Conservation (phyloP, 2,888 invertebrate species). For the Caenorhabditis parvicauda region DNA sequence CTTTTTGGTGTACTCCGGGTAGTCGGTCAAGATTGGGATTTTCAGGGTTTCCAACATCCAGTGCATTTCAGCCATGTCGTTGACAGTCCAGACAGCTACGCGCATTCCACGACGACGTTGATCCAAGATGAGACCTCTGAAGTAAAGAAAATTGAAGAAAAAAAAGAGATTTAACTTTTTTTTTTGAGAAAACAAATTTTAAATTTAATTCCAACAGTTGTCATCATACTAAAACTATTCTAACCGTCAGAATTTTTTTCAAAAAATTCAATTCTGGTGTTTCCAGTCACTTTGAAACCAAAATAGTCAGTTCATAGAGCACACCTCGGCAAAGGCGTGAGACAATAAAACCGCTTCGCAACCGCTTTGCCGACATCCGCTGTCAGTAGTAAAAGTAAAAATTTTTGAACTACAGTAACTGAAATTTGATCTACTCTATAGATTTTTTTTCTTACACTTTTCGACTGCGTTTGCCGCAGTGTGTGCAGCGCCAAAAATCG, state of each 20-base stretch:
- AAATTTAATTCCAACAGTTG: too few relatives aligned
- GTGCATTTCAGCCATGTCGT: conserved; percentile 55
- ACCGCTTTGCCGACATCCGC: too few relatives aligned
- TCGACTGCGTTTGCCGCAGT: too few relatives aligned
- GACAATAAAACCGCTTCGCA: too few relatives aligned
- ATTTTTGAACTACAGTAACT: too few relatives aligned
- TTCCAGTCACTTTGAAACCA: not conserved
- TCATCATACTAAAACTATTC: too few relatives aligned
- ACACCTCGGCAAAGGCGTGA: not conserved
- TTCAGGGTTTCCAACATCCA: conserved; percentile 56
- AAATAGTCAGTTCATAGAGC: not conserved
- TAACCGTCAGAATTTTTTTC: not conserved
- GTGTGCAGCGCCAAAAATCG: too few relatives aligned
- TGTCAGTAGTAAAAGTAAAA: too few relatives aligned
- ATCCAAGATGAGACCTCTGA: conserved; percentile 27
- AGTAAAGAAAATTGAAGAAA: too few relatives aligned
- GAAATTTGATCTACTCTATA: too few relatives aligned
- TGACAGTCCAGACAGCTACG: conserved; percentile 58
- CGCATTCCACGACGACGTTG: conserved; percentile 32
- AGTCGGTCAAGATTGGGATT: conserved; percentile 58
- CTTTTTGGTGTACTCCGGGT: conserved; percentile 40
- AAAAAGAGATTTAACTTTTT: not conserved
- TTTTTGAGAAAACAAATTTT: not conserved
- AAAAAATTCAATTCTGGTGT: not conserved
- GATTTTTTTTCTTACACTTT: too few relatives aligned